Base-by-base conservation (phyloP, 2,888 invertebrate species). In the Fragum sueziense region DNA sequence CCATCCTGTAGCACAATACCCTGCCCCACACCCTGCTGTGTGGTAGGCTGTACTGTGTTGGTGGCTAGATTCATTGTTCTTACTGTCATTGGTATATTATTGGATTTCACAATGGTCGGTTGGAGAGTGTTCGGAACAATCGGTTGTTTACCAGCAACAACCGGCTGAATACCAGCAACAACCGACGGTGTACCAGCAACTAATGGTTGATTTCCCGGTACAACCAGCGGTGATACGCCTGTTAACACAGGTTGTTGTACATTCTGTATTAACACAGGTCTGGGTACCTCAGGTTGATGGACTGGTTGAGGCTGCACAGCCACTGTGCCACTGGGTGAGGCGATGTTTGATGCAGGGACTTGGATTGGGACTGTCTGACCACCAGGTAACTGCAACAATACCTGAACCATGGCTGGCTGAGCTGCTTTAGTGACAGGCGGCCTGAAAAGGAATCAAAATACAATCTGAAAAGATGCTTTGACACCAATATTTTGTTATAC, bases 361-460 rank as follows among this genome's bases (percentile, higher is more conserved):
- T 87, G 86, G 11, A 89, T 79, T 17, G 92, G 93, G 47, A 92
- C 92, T 62, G 94, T 91, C 88, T 94, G 93, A 9, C 95, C 95
- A 89, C 94, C 94, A 4, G 95, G 94, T 31, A 94, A 93, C 89
- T 94, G 94, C 62, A 95, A 88, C 51, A 94, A 89, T 27, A 95
- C 91, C 85, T 94, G 94, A 25, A 84, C 65, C 51, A 79, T 76
- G 7, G 75, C n/a, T 47, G 57, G 70, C 17, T 47, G 47, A 20
- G 47, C 25, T 22, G 54, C 0, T 34, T 65, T 41, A 14, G 20
- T 41, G 2, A 34, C 34, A 4, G 37, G 65, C 0, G 65, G 65
- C n/a, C 65, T 65, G 31, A 25, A 47, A n/a, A n/a, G n/a, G n/a
- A n/a, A n/a, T n/a, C n/a, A n/a, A n/a, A 47, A 14, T 47, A 47